phyloP scores from a whole-genome alignment of 2,888 invertebrate genomes.

The Kuschelorhynchus macadamiae region DNA sequence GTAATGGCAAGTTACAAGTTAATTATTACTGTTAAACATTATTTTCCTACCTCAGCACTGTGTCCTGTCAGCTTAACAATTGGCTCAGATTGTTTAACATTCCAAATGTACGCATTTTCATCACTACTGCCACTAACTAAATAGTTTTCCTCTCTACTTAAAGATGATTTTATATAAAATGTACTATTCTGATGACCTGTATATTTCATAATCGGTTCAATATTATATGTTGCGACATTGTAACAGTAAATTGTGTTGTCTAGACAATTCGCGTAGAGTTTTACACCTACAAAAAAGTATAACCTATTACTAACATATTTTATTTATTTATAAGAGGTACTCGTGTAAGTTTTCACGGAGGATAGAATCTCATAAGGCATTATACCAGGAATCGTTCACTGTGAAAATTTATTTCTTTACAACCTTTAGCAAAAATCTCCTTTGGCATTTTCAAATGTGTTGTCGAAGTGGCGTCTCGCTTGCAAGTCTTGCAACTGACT shows the following conservation, averaged over 20 bases:
- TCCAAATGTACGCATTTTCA: conserved; percentile 90
- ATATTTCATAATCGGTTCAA: conserved; percentile 77
- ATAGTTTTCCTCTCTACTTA: conserved; percentile 86
- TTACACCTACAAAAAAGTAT: conserved; percentile 67
- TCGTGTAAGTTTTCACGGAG: no score
- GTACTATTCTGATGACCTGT: conserved; percentile 84
- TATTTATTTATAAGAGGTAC: no score
- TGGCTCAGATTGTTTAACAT: conserved; percentile 76
- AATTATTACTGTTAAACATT: no score
- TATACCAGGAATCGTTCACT: no score
- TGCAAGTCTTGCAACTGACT: no score
- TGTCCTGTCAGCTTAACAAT: conserved; percentile 82
- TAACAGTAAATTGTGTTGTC: conserved; percentile 90
- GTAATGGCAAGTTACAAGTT: no score
- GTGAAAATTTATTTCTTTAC: no score
- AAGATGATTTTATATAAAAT: conserved; percentile 87
- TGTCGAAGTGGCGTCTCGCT: no score
- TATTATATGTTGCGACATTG: conserved; percentile 79
- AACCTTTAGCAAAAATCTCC: no score
- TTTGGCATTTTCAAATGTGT: no score
- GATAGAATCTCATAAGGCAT: no score
- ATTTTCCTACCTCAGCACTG: conserved; percentile 76
- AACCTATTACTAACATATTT: no score
- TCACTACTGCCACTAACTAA: conserved; percentile 92
- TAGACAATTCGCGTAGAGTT: conserved; percentile 89